phyloP scores from a whole-genome alignment of 2,888 invertebrate species.

The Aphelenchoides bicaudatus region DNA sequence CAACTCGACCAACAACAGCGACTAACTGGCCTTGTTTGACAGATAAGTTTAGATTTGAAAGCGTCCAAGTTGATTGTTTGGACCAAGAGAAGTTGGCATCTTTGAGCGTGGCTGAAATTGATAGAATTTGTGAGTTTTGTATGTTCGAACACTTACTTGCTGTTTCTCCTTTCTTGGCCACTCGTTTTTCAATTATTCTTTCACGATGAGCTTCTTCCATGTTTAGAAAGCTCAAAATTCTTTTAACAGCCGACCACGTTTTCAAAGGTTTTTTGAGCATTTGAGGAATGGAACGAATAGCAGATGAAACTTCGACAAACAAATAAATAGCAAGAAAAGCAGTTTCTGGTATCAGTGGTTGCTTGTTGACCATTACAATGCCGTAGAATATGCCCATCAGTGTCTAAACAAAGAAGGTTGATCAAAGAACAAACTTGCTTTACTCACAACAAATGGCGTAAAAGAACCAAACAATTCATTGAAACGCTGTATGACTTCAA shows the following conservation, averaged over 20 bases:
- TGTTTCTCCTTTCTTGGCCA: background rate
- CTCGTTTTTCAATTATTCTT: too few species aligned
- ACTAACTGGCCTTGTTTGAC: slow-evolving; percentile 56
- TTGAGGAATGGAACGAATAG: slow-evolving; percentile 62
- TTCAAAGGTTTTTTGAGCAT: slow-evolving; percentile 47
- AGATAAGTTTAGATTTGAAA: slow-evolving; percentile 68
- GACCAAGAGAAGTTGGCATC: too few species aligned
- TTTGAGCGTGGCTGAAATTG: too few species aligned
- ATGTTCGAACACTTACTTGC: background rate
- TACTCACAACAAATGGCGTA: slow-evolving; percentile 76
- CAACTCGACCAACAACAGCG: slow-evolving; percentile 64
- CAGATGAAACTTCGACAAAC: too few species aligned
- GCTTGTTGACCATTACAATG: slow-evolving; percentile 62
- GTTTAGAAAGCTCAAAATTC: slow-evolving; percentile 51
- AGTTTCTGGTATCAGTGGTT: slow-evolving; percentile 71
- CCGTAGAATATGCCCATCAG: slow-evolving; percentile 12
- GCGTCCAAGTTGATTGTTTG: too few species aligned
- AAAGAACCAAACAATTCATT: too few species aligned
- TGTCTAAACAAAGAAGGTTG: too few species aligned
- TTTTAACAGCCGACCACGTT: slow-evolving; percentile 43
- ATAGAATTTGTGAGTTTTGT: background rate
- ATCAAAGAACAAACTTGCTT: too few species aligned
- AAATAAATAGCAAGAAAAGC: slow-evolving; percentile 78
- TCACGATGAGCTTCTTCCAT: slow-evolving; percentile 53
- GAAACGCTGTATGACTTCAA: too few species aligned